A percentile compares a stretch with the other conserved stretches of the same genome.
phyloP scores from a whole-genome alignment of 2,797 vertebrate species.

The Carduelis carduelis region DNA sequence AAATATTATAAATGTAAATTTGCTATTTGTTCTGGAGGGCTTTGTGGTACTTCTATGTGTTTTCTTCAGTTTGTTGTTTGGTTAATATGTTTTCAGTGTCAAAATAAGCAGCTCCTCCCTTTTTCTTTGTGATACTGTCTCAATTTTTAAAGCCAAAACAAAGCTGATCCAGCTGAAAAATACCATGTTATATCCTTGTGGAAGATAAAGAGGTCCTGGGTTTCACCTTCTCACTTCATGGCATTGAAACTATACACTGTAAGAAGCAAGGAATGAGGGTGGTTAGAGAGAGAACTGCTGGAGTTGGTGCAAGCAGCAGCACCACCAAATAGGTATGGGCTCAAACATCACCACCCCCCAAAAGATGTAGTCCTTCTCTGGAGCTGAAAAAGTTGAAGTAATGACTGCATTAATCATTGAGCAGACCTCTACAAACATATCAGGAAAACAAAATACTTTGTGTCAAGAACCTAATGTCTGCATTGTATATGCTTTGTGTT shows the following conservation, averaged over 20 bases:
- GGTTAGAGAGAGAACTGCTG: neutral
- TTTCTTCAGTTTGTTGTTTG: neutral
- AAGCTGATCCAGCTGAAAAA: neutral
- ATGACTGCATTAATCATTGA: neutral
- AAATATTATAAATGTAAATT: neutral
- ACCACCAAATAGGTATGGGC: neutral
- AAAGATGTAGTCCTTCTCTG: neutral
- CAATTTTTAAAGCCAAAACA: neutral
- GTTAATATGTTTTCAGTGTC: neutral
- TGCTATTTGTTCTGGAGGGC: neutral
- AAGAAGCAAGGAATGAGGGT: neutral
- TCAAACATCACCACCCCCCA: neutral
- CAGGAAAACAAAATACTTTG: neutral
- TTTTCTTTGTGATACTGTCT: neutral
- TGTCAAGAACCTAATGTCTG: neutral
- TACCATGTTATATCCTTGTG: neutral
- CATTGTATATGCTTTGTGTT: neutral
- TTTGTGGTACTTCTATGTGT: neutral
- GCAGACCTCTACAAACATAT: neutral
- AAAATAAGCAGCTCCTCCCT: neutral
- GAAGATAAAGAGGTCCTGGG: neutral
- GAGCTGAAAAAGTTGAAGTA: neutral
- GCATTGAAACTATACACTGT: neutral
- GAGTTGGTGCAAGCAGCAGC: neutral
- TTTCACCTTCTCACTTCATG: neutral